Conservation (phyloP, 2,888 invertebrate species). For the Stratiomys singularior region DNA sequence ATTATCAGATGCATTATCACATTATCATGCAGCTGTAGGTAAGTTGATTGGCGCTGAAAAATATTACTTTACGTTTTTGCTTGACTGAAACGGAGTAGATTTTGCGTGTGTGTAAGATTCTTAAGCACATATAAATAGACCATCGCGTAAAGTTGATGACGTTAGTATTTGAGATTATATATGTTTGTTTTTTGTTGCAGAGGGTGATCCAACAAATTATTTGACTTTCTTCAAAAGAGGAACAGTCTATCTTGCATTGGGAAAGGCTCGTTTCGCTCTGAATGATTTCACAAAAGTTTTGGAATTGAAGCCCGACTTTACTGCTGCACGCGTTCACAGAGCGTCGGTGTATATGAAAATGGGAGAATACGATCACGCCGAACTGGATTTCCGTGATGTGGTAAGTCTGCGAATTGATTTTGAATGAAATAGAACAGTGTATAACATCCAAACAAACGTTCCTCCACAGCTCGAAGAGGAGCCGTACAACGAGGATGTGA, state of each 20-base stretch:
- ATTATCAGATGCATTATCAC: conserved; percentile 93
- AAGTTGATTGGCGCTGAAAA: conserved; percentile 60
- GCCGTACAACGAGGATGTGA: conserved; percentile 81
- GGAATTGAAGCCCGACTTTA: conserved; percentile 94
- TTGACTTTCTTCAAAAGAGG: conserved; percentile 95
- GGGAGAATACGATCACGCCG: conserved; percentile 84
- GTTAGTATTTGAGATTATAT: not conserved
- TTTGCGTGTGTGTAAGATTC: not conserved
- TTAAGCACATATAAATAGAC: conserved; percentile 30
- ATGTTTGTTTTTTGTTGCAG: conserved; percentile 66
- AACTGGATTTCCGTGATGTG: conserved; percentile 83
- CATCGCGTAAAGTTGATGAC: not conserved
- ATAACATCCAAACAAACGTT: no score
- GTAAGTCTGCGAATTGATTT: conserved; percentile 70
- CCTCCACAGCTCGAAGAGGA: conserved; percentile 72
- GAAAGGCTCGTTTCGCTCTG: conserved; percentile 94
- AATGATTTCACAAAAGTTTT: conserved; percentile 93
- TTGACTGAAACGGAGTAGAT: not conserved
- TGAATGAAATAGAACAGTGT: conserved; percentile 16
- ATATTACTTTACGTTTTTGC: not conserved
- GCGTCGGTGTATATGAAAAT: conserved; percentile 91
- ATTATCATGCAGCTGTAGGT: conserved; percentile 98
- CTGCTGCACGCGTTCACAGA: conserved; percentile 83
- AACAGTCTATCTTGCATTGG: conserved; percentile 94
- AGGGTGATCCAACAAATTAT: conserved; percentile 95